These are phyloP conservation scores for Pseudopipra pipra DNA, from an alignment of 2,113 vertebrate genomes.

Conservation along the genomic window DNA sequence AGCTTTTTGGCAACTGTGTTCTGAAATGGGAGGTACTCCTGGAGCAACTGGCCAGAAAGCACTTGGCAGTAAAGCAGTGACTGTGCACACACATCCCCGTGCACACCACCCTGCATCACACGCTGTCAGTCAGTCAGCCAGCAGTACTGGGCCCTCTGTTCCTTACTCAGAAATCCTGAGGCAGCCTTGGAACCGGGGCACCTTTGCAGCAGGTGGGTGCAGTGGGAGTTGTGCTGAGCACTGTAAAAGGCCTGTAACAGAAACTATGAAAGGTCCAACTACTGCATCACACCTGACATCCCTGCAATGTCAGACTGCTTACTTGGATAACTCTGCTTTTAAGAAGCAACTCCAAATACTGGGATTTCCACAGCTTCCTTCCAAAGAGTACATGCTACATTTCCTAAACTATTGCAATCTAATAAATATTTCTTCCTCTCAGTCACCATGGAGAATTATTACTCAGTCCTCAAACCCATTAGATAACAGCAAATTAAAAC, in stretches of 20 bases:
- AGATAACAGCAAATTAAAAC: not conserved
- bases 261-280: accelerated
- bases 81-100: accelerated
- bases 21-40: not conserved
- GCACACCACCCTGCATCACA: not conserved
- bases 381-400: not conserved
- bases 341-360: not conserved
- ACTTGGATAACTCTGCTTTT: accelerated
- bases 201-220: accelerated
- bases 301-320: accelerated
- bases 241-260: accelerated
- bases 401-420: not conserved
- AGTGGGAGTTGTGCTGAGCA: accelerated
- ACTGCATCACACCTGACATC: accelerated
- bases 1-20: not conserved
- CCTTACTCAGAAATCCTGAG: accelerated
- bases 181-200: not conserved
- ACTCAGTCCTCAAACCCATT: not conserved
- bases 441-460: not conserved
- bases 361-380: not conserved
- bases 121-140: not conserved
- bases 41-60: accelerated
- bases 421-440: not conserved
- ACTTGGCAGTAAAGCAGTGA: not conserved
- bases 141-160: accelerated